These are phyloP conservation scores for Ophioderma brevispina DNA, from an alignment of 35 echinoderm and acorn worm genomes.

Conservation along the genomic window DNA sequence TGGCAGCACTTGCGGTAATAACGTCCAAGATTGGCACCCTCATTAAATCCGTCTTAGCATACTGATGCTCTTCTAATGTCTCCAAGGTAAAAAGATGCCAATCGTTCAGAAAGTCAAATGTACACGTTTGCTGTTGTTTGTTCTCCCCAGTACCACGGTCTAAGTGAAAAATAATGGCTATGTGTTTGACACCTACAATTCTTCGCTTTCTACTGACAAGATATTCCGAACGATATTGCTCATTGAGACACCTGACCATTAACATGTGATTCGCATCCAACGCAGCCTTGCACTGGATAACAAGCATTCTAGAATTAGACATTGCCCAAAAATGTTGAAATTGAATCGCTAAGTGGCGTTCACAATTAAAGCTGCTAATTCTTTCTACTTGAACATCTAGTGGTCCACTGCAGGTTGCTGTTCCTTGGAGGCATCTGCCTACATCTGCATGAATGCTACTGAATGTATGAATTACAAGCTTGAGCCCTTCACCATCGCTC, in stretches of 20 bases:
- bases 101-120: slow-evolving; percentile 21
- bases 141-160: neutral
- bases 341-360: neutral
- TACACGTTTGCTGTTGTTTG: neutral
- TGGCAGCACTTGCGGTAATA: neutral
- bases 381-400: neutral
- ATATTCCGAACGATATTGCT: neutral
- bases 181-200: neutral
- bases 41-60: neutral
- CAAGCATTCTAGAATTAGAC: neutral
- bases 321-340: neutral
- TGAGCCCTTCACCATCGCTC: neutral
- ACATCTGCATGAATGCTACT: slow-evolving; percentile 29
- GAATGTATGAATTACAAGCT: slow-evolving; percentile 3
- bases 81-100: slow-evolving; percentile 36
- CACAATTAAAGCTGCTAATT: slow-evolving; percentile 10
- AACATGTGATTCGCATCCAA: slow-evolving; percentile 32
- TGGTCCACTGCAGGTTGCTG: neutral
- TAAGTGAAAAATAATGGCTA: neutral
- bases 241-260: slow-evolving; percentile 12
- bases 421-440: neutral
- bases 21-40: slow-evolving; percentile 4
- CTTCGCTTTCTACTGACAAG: too few relatives aligned
- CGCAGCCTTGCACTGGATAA: slow-evolving; percentile 34
- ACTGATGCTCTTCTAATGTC: neutral